A percentile compares a stretch with the other conserved stretches of the same genome.
These are phyloP conservation scores for Phengaris alcon DNA, from an alignment of 2,888 invertebrate genomes.

Conservation along the genomic window DNA sequence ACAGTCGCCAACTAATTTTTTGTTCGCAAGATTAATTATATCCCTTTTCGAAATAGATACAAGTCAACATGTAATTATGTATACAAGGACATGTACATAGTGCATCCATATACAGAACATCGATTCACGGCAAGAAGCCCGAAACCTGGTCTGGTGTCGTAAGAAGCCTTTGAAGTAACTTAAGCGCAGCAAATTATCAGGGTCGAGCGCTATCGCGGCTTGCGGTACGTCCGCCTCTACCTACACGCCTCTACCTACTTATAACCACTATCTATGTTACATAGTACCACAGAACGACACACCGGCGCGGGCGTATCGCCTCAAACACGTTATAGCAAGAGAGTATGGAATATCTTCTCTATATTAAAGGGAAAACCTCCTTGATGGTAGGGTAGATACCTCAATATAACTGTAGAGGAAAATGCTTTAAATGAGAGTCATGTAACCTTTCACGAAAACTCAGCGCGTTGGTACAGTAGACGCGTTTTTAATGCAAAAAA, in stretches of 20 bases:
- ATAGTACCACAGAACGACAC: not conserved
- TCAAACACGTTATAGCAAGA: conserved; percentile 7
- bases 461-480: too few relatives aligned
- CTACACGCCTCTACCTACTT: conserved; percentile 57
- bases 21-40: too few relatives aligned
- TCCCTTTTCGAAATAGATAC: too few relatives aligned
- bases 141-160: conserved; percentile 69
- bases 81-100: not conserved
- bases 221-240: conserved; percentile 61
- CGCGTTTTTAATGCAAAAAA: too few relatives aligned
- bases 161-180: conserved; percentile 78
- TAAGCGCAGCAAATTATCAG: conserved; percentile 78
- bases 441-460: too few relatives aligned
- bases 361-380: too few relatives aligned
- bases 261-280: conserved; percentile 40
- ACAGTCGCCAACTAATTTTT: too few relatives aligned
- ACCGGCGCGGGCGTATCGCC: conserved; percentile 27
- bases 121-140: conserved; percentile 36
- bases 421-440: not conserved
- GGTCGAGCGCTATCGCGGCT: conserved; percentile 65
- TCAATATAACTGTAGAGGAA: not conserved
- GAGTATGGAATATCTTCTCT: not conserved
- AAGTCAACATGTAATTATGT: too few relatives aligned
- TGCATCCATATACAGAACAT: conserved; percentile 10
- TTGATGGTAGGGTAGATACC: too few relatives aligned